Percentiles rank a stretch among this genome's conserved stretches.
These are phyloP conservation scores for Euwallacea fornicatus DNA, from an alignment of 1,140 invertebrate species.

Conservation along the genomic window DNA sequence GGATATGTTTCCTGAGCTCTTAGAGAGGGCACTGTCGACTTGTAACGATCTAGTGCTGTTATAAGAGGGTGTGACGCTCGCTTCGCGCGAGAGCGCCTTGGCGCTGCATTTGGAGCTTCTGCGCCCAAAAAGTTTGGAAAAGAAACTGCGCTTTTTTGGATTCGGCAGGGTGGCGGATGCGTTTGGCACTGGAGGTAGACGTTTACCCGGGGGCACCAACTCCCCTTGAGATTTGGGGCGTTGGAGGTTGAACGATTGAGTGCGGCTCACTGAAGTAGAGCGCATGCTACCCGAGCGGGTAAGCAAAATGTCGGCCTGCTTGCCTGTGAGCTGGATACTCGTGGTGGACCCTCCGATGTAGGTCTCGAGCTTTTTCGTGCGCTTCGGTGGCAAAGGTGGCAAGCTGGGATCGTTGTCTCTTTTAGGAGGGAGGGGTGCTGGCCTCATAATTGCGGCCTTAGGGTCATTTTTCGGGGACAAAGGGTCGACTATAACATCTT, in stretches of 20 bases:
- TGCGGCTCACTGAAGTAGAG: conserved; percentile 34
- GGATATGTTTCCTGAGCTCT: conserved; percentile 44
- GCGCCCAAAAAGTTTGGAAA: conserved; percentile 64
- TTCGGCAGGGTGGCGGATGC: conserved; percentile 55
- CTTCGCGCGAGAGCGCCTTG: conserved; percentile 41
- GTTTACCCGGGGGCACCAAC: conserved; percentile 53
- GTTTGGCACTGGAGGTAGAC: conserved; percentile 54
- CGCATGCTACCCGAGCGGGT: conserved; percentile 35
- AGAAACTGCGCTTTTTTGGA: conserved; percentile 64
- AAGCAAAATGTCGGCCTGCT: conserved; percentile 34
- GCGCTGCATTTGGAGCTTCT: conserved; percentile 41
- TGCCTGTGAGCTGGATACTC: conserved; percentile 37
- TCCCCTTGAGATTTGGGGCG: conserved; percentile 55
- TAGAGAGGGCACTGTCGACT: conserved; percentile 35
- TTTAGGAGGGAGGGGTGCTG: conserved; percentile 51
- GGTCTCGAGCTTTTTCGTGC: conserved; percentile 65
- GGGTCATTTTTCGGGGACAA: conserved; percentile 28
- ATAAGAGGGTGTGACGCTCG: conserved; percentile 40
- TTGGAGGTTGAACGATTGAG: conserved; percentile 44
- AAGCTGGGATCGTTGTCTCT: conserved; percentile 62
- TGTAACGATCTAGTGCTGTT: conserved; percentile 36
- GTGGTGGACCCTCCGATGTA: conserved; percentile 40
- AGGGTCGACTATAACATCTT: conserved; percentile 24
- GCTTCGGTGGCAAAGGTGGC: conserved; percentile 77
- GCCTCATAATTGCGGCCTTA: conserved; percentile 50